Conservation (phyloP, 2,113 vertebrate genomes). For the Cryptomyrus ogoouensis region DNA sequence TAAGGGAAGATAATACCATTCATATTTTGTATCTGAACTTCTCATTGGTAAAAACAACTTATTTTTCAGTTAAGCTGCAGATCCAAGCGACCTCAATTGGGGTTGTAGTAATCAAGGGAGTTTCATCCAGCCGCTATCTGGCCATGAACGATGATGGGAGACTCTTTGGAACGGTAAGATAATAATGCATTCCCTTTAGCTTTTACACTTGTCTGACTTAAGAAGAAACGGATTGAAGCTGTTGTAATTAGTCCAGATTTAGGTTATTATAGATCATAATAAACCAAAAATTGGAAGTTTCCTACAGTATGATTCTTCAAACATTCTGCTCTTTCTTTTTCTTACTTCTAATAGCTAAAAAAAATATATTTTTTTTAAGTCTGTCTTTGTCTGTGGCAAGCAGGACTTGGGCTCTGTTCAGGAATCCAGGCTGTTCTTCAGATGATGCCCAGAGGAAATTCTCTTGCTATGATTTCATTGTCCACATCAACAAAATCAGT, state of each 20-base stretch:
- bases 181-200: not conserved
- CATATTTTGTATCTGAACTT: not conserved
- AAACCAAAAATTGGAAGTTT: not conserved
- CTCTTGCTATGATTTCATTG: not conserved
- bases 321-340: not conserved
- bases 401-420: not conserved
- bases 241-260: not conserved
- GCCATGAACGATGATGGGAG: conserved; percentile 92
- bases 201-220: not conserved
- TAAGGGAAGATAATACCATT: not conserved
- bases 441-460: not conserved
- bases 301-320: not conserved
- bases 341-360: not conserved
- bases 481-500: not conserved
- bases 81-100: conserved; percentile 89
- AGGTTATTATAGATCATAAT: not conserved
- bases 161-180: conserved; percentile 72
- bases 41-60: not conserved
- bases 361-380: not conserved
- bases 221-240: not conserved
- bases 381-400: not conserved
- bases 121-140: conserved; percentile 85
- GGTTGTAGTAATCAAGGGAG: conserved; percentile 89
- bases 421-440: not conserved
- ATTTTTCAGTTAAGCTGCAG: conserved; percentile 81